Evolutionary conservation across 2,113 vertebrate species (phyloP).

Genomic region (Dolichotis patagonum): DNA sequence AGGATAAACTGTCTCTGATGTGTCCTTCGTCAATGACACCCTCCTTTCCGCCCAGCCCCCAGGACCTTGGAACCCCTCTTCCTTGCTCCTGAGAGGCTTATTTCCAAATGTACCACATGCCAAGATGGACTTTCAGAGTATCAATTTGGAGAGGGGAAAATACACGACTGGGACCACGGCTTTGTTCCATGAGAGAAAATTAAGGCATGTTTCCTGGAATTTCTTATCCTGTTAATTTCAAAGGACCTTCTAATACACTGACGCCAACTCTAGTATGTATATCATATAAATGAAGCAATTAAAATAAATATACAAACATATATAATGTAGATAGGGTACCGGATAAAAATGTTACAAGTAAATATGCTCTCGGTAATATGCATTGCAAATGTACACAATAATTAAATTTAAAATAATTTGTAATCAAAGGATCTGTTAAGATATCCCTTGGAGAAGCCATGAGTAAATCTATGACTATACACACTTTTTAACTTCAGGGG

Average conservation of each 20-base stretch:
- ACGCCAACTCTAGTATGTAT: not conserved
- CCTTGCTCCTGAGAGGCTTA: not conserved
- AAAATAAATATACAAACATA: not conserved
- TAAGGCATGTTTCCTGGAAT: not conserved
- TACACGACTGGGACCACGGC: not conserved
- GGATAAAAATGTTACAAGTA: not conserved
- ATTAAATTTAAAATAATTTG: not conserved
- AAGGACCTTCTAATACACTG: not conserved
- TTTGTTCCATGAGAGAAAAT: not conserved
- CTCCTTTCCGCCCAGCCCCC: not conserved
- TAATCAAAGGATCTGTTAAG: not conserved
- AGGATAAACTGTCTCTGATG: accelerated
- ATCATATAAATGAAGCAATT: not conserved
- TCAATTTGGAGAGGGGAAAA: not conserved
- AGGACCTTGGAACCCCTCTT: not conserved
- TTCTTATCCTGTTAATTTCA: not conserved
- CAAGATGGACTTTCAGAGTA: not conserved
- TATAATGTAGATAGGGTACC: not conserved
- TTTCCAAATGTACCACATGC: not conserved
- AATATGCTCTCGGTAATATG: not conserved
- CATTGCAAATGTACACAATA: not conserved
- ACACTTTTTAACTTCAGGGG: not conserved
- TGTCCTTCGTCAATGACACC: not conserved
- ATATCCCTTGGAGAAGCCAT: not conserved
- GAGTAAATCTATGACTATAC: not conserved